Base-by-base conservation (phyloP, 2,113 vertebrate species). In the Tachysurus fulvidraco region DNA sequence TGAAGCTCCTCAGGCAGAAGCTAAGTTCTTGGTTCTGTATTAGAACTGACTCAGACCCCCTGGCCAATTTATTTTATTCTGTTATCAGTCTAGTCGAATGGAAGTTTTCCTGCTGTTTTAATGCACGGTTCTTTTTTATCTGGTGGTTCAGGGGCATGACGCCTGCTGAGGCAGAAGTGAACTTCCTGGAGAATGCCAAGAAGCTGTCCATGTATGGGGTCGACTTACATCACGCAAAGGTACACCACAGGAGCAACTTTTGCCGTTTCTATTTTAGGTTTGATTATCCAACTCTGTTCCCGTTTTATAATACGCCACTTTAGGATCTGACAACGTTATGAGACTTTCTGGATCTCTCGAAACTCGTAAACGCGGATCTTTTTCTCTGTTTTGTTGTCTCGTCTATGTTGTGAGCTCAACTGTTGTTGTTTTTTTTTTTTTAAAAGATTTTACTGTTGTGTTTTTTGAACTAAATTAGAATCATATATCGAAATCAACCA, bases 131-230 rank as follows among this genome's bases (percentile, higher is more conserved):
- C 67, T 89, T 84, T 85, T 83, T 62, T 21, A 86, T 89, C 5
- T 86, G 81, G 30, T 93, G 85, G 86, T 84, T 85, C 92, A 99
- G 98, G 93, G 97, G 97, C 88, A 98, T 99, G 97, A 99, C 96
- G 50, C 98, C 98, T 0, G 98, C 98, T 71, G 98, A 99, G 91
- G 98, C 98, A 0, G 98, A 99, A 94, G 97, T 99, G 85, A 98
- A 99, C 91, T 99, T 99, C 90, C 94, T 99, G 88, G 98, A 99
- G 93, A 99, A 99, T 0, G 98, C 98, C 25, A 99, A 99, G 96
- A 99, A 99, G 92, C 95, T 99, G 64, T 99, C 98, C 86, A 99
- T 99, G 98, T 99, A 99, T 0, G 98, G 98, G 30, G 98, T 99
- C 28, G 98, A 99, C 92, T 95, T 99, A 76, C 98, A 99, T 91